Evolutionary conservation across 2,888 invertebrate genomes (phyloP).

Genomic region (Zeuzera pyrina): DNA sequence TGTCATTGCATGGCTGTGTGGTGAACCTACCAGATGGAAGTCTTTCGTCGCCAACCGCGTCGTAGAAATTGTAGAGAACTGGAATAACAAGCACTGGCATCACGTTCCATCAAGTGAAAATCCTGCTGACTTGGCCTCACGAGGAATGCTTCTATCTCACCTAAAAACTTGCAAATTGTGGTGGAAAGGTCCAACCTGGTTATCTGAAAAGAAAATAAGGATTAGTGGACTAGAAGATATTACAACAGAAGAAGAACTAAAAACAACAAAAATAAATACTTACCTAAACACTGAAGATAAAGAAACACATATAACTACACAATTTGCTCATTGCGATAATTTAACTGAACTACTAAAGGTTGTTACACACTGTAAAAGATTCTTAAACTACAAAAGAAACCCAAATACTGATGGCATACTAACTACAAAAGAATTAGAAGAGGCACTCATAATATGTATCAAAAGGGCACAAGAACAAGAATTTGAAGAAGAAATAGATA

Average conservation of each 20-base stretch:
- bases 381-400: background rate
- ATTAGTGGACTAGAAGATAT: background rate
- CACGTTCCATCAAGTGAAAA: constrained; percentile 1
- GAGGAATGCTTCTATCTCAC: background rate
- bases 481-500: too few relatives aligned
- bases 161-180: constrained; percentile 1
- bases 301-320: constrained; percentile 1
- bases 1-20: constrained; percentile 19
- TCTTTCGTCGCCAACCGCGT: constrained; percentile 19
- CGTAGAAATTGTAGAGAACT: constrained; percentile 6
- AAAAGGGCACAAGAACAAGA: too few relatives aligned
- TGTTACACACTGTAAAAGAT: background rate
- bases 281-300: background rate
- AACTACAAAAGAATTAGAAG: constrained; percentile 2
- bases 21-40: constrained; percentile 18
- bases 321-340: background rate
- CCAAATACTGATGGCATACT: background rate
- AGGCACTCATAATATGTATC: constrained; percentile 3
- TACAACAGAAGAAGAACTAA: background rate
- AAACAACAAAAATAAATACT: too few relatives aligned
- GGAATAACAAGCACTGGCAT: constrained; percentile 1
- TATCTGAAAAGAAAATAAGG: background rate
- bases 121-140: too few relatives aligned
- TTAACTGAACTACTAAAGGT: too few relatives aligned
- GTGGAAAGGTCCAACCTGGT: constrained; percentile 5